A percentile compares a stretch with the other conserved stretches of the same genome.
Evolutionary conservation across 1,140 invertebrate genomes (phyloP).

Genomic region (Druon quercuslanigerum): DNA sequence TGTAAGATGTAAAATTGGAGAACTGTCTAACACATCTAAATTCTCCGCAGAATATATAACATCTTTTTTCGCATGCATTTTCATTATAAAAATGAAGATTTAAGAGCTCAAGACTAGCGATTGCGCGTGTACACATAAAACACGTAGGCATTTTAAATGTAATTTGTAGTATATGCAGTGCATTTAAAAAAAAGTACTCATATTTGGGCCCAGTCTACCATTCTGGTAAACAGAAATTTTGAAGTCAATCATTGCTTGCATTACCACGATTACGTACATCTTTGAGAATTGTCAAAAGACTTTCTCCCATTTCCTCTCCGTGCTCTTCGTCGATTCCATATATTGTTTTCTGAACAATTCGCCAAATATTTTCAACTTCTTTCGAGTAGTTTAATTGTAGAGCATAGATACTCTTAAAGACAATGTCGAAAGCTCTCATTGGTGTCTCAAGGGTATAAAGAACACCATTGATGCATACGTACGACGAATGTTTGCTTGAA

Average conservation of each 20-base stretch:
- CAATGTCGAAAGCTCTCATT: background rate
- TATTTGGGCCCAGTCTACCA: too few species aligned
- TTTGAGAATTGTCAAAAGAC: background rate
- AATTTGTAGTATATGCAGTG: too few species aligned
- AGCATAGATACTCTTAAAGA: conserved; percentile 2
- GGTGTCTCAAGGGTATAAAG: background rate
- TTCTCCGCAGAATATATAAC: conserved; percentile 2
- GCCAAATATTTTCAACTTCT: background rate
- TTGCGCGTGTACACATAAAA: background rate
- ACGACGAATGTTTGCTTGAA: background rate
- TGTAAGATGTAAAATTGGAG: background rate
- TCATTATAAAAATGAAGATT: background rate
- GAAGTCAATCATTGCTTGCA: background rate
- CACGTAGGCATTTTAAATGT: background rate
- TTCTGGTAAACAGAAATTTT: too few species aligned
- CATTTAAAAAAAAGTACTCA: too few species aligned
- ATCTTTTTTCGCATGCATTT: background rate
- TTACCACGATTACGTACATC: background rate
- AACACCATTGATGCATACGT: background rate
- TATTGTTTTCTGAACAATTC: background rate
- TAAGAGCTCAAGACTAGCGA: background rate
- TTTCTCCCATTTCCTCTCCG: background rate
- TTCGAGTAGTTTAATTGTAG: background rate
- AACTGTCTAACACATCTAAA: background rate
- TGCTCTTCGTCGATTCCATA: background rate